Evolutionary conservation across 2,113 vertebrate species (phyloP).

Genomic region (Clarias gariepinus): DNA sequence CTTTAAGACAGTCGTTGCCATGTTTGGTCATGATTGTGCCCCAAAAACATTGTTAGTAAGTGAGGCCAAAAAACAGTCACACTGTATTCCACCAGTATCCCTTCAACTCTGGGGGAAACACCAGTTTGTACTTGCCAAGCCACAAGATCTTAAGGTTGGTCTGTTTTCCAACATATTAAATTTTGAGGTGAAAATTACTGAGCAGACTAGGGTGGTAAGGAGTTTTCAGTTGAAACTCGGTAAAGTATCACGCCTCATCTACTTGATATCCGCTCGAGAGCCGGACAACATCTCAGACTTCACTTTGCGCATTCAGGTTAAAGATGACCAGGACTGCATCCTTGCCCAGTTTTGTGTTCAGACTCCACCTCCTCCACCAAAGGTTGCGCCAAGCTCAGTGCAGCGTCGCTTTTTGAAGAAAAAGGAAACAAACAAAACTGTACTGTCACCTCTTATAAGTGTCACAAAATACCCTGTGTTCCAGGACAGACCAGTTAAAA

Average conservation of each 20-base stretch:
- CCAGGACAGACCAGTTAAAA: conserved; percentile 83
- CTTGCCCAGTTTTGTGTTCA: conserved; percentile 94
- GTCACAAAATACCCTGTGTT: conserved; percentile 87
- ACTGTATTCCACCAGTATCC: conserved; percentile 76
- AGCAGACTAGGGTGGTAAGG: conserved; percentile 81
- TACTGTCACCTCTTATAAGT: conserved; percentile 85
- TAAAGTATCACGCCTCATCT: conserved; percentile 88
- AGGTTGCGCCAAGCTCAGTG: conserved; percentile 76
- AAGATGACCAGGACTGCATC: conserved; percentile 82
- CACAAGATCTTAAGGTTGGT: conserved; percentile 87
- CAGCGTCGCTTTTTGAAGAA: conserved; percentile 94
- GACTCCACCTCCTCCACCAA: conserved; percentile 86
- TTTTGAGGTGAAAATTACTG: conserved; percentile 81
- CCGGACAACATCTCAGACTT: conserved; percentile 85
- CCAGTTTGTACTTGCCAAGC: conserved; percentile 83
- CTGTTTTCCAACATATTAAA: conserved; percentile 95
- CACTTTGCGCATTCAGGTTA: conserved; percentile 87
- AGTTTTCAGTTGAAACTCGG: conserved; percentile 95
- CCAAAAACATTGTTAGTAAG: conserved; percentile 90
- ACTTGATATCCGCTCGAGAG: conserved; percentile 80
- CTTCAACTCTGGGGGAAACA: conserved; percentile 97
- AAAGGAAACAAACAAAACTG: conserved; percentile 91
- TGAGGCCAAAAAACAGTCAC: conserved; percentile 80
- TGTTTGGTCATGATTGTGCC: conserved; percentile 92
- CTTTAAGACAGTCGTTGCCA: conserved; percentile 90